Evolutionary conservation across 2,113 vertebrate species (phyloP), one percentile per base, ranked within the genome.

Genomic region (Lampris incognitus): DNA sequence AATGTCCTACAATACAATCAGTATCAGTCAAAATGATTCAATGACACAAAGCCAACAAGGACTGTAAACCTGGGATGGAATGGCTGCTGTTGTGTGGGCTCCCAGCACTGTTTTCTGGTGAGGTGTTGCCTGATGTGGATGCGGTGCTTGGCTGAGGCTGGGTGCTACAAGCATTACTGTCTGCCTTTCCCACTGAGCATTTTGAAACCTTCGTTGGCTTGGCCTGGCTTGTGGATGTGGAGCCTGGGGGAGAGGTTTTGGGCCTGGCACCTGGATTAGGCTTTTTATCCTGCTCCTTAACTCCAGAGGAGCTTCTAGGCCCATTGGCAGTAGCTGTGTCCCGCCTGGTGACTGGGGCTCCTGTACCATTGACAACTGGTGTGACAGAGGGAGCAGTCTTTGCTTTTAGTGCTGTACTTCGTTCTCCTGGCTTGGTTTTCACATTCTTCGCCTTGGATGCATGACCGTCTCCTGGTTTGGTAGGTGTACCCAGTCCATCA

Each of bases 401-500:
- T 72, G 93, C 85, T 88, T 97, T 99, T 49, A 93, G 85, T 2
- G 94, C 88, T 76, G 82, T 81, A 63, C 71, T 87, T 82, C 92
- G 95, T 5, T 93, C 96, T 42, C 88, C 92, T 42, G 91, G 83
- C 89, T 96, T 97, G 51, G 91, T 94, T 88, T 93, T 96, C 11
- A 85, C 85, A 71, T 89, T 93, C 85, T 96, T 98, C 37, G 93
- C 94, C 65, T 95, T 96, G 71, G 94, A 72, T 41, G 96, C 87
- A 44, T 94, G 91, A 62, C 91, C 91, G 49, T 97, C 97, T 78
- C 92, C 91, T 58, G 93, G 66, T 89, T 96, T 97, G 86, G 72
- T 94, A 69, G 93, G 95, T 84, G 94, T 94, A 0, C 90, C 95
- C 87, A 97, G 92, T 81, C 94, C 95, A 93, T 99, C 98, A 11